Conservation (phyloP, 2,888 invertebrate species). For the Euplagia quadripunctaria region DNA sequence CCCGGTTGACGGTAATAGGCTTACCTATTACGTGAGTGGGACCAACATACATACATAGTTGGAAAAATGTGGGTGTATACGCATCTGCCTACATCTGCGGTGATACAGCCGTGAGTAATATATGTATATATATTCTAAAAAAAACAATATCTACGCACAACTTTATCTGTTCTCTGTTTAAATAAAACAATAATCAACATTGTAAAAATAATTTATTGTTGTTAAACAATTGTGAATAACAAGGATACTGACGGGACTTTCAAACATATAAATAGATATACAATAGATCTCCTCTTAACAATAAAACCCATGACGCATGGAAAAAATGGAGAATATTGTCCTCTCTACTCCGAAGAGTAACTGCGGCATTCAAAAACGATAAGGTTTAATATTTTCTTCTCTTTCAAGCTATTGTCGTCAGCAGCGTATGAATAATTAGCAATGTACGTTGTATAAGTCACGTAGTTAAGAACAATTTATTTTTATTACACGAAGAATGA, state of each 20-base stretch:
- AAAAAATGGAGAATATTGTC: background rate
- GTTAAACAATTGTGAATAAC: background rate
- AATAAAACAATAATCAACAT: background rate
- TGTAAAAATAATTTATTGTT: background rate
- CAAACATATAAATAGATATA: background rate
- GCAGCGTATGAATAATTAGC: too few species aligned
- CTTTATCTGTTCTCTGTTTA: background rate
- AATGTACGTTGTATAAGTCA: background rate
- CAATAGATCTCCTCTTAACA: background rate
- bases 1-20: too few species aligned
- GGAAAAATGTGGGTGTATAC: too few species aligned
- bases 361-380: background rate
- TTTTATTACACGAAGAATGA: background rate
- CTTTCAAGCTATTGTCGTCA: too few species aligned
- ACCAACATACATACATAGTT: too few species aligned
- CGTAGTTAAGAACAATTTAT: background rate
- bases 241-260: background rate
- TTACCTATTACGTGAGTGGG: too few species aligned
- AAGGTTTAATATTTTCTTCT: background rate
- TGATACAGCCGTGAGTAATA: too few species aligned
- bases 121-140: too few species aligned
- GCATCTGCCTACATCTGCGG: too few species aligned
- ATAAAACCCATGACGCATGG: background rate
- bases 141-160: background rate
- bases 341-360: background rate